These are phyloP conservation scores for Phrynosoma blainvillii DNA, from an alignment of 2,113 vertebrate genomes.

Conservation along the genomic window DNA sequence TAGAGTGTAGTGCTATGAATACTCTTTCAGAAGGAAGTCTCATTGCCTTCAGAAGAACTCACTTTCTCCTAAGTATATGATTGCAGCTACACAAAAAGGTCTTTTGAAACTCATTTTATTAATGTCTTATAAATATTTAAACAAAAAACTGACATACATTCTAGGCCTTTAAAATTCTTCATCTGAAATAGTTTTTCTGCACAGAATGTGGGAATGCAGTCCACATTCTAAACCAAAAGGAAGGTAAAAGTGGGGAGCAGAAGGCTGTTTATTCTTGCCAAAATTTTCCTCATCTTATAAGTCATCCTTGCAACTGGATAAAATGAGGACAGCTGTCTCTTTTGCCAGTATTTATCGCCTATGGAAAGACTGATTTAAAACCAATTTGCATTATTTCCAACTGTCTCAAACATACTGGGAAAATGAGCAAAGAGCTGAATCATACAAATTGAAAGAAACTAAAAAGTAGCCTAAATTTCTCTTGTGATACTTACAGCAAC, in stretches of 20 bases:
- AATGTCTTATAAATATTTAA: neutral
- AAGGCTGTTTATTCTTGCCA: neutral
- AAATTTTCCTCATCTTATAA: constrained; percentile 32
- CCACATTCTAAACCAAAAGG: constrained; percentile 1
- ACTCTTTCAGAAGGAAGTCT: too few relatives aligned
- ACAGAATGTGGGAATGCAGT: neutral
- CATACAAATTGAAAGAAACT: accelerated
- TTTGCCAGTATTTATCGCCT: accelerated
- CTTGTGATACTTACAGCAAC: accelerated
- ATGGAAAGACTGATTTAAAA: neutral
- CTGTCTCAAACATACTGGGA: neutral
- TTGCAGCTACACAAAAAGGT: too few relatives aligned
- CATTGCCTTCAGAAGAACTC: too few relatives aligned
- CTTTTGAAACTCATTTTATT: neutral
- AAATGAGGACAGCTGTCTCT: neutral
- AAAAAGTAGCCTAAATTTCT: neutral
- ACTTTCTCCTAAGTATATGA: too few relatives aligned
- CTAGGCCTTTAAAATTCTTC: too few relatives aligned
- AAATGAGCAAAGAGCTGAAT: accelerated
- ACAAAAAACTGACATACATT: neutral
- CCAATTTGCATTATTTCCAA: neutral
- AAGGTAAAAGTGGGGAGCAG: neutral
- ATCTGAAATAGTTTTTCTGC: neutral
- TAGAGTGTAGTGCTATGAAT: too few relatives aligned
- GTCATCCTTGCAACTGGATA: neutral